phyloP scores from a whole-genome alignment of 2,797 vertebrate species.

The Notoglanidium macrostoma region DNA sequence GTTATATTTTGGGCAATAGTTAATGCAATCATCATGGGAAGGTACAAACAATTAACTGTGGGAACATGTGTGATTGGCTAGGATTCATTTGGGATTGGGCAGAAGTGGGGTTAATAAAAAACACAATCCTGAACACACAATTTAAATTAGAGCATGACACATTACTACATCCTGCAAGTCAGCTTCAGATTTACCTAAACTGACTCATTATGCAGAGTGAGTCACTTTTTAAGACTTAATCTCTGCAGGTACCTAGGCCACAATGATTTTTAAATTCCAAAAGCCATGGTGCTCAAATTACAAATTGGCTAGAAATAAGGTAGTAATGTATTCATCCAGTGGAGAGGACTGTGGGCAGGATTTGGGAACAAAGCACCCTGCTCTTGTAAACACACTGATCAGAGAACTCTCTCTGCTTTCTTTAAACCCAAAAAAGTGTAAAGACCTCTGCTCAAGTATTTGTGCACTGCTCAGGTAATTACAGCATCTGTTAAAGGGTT shows the following conservation, averaged over 20 bases:
- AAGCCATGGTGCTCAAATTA: background rate
- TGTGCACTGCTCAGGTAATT: conserved; percentile 78
- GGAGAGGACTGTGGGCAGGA: background rate
- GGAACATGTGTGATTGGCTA: background rate
- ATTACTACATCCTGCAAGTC: background rate
- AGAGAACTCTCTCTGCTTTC: conserved; percentile 29
- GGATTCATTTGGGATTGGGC: background rate
- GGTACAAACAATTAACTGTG: background rate
- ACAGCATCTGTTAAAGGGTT: conserved; percentile 81
- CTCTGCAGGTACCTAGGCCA: background rate
- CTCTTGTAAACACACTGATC: conserved; percentile 21
- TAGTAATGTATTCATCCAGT: background rate
- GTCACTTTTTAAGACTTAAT: background rate
- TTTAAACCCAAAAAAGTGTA: conserved; percentile 47
- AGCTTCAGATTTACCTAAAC: conserved; percentile 8
- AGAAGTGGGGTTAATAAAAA: background rate
- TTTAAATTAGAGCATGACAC: background rate
- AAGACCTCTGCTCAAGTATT: conserved; percentile 59
- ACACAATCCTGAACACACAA: background rate
- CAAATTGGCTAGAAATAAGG: background rate
- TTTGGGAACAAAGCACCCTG: background rate
- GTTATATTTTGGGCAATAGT: background rate
- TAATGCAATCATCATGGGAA: background rate
- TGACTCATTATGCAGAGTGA: background rate
- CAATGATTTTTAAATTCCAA: background rate